Percentiles rank a stretch among this genome's conserved stretches.
Conservation (phyloP, 2,113 vertebrate species). For the Rattus rattus region DNA sequence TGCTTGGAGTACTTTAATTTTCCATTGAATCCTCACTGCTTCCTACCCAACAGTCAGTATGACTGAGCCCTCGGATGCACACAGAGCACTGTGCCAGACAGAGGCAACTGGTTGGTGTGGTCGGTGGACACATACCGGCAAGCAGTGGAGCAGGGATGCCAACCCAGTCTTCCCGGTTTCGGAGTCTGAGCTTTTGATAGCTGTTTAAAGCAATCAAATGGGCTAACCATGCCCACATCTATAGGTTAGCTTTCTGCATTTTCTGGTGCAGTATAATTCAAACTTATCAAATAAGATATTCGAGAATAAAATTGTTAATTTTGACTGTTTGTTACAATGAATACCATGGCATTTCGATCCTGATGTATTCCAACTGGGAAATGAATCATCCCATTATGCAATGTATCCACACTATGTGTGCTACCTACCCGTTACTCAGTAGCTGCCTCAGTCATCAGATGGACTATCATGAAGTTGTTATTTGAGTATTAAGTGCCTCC, state of each 20-base stretch:
- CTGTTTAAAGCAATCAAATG: background rate
- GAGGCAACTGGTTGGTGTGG: background rate
- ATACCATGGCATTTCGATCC: background rate
- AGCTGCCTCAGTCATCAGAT: background rate
- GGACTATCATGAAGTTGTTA: background rate
- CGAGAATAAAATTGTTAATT: background rate
- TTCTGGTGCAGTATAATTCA: background rate
- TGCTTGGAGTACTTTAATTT: background rate
- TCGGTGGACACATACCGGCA: background rate
- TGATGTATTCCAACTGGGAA: background rate
- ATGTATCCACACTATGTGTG: background rate
- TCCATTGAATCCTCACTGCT: background rate
- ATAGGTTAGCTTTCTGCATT: background rate
- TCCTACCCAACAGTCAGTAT: rapidly evolving
- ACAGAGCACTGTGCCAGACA: background rate
- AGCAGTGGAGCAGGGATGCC: background rate
- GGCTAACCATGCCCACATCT: no score
- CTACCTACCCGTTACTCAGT: background rate
- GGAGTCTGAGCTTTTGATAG: background rate
- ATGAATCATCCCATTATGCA: background rate
- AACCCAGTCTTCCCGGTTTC: background rate
- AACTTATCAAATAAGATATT: background rate
- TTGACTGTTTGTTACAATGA: background rate
- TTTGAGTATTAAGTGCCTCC: background rate
- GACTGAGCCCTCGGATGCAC: no score